Evolutionary conservation across 2,888 invertebrate species (phyloP).

Genomic region (Rhagium mordax): DNA sequence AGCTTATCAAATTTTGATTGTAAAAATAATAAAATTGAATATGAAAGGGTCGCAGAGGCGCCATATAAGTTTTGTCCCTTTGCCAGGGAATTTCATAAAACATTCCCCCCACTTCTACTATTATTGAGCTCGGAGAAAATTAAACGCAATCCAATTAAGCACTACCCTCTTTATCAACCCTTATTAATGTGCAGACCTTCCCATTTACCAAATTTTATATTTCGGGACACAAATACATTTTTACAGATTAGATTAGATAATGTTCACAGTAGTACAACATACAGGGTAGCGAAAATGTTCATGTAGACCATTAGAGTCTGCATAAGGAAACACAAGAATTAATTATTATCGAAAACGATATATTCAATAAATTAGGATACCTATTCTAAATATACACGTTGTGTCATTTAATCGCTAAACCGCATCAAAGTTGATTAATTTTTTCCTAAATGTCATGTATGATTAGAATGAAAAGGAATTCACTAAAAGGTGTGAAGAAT

Average conservation of each 20-base stretch:
- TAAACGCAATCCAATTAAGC: not conserved
- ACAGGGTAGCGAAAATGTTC: no score
- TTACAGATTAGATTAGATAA: not conserved
- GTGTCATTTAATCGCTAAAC: no score
- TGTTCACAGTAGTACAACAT: not conserved
- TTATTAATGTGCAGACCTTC: not conserved
- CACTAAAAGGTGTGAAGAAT: no score
- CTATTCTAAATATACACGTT: no score
- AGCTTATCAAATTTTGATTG: not conserved
- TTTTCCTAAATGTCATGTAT: no score
- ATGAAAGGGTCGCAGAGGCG: not conserved
- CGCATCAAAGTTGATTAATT: no score
- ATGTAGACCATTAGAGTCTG: no score
- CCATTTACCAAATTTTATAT: not conserved
- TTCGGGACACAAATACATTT: not conserved
- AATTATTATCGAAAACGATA: no score
- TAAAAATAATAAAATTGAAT: not conserved
- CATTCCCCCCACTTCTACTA: not conserved
- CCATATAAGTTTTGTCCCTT: not conserved
- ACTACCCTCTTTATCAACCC: not conserved
- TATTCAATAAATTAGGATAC: no score
- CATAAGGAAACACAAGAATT: no score
- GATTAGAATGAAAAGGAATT: no score
- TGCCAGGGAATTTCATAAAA: not conserved
- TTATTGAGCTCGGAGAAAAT: not conserved